These are phyloP conservation scores for Congeria kusceri DNA, from an alignment of 2,888 invertebrate species.

Conservation along the genomic window DNA sequence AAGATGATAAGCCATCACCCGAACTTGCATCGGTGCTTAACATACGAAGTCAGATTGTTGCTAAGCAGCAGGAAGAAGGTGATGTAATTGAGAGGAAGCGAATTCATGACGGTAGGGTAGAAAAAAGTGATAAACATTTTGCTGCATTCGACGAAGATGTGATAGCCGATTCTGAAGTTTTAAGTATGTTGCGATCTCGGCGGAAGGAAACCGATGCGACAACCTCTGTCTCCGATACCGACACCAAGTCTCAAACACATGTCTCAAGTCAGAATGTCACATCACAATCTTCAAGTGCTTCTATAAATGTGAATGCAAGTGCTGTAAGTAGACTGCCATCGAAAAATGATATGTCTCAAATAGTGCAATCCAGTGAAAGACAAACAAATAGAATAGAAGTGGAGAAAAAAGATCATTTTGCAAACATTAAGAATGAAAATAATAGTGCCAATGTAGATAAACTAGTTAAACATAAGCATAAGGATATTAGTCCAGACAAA, in stretches of 20 bases:
- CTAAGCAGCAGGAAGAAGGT: conserved; percentile 65
- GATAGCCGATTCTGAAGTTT: conserved; percentile 71
- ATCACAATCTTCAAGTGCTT: conserved; percentile 30
- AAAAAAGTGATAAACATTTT: conserved; percentile 36
- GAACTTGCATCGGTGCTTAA: conserved; percentile 88
- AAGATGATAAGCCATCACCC: conserved; percentile 89
- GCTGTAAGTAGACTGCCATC: conserved; percentile 24
- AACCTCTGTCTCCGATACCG: conserved; percentile 47
- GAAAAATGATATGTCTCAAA: conserved; percentile 13
- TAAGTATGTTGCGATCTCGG: conserved; percentile 66
- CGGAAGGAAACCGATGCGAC: conserved; percentile 71
- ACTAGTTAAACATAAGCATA: too few relatives aligned
- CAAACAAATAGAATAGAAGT: too few relatives aligned
- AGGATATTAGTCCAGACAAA: too few relatives aligned
- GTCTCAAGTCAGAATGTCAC: conserved; percentile 55
- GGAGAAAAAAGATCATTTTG: too few relatives aligned
- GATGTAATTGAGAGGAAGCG: conserved; percentile 53
- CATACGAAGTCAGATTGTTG: conserved; percentile 85
- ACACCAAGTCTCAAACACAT: conserved; percentile 35
- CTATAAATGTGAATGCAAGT: background rate
- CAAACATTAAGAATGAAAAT: background rate
- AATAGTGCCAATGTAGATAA: background rate
- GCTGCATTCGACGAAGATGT: conserved; percentile 55
- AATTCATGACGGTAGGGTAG: conserved; percentile 56
- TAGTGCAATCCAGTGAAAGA: too few relatives aligned